Percentiles rank a stretch among this genome's conserved stretches.
Conservation (phyloP, 2,797 vertebrate species). For the Hypotaenidia philippensis region DNA sequence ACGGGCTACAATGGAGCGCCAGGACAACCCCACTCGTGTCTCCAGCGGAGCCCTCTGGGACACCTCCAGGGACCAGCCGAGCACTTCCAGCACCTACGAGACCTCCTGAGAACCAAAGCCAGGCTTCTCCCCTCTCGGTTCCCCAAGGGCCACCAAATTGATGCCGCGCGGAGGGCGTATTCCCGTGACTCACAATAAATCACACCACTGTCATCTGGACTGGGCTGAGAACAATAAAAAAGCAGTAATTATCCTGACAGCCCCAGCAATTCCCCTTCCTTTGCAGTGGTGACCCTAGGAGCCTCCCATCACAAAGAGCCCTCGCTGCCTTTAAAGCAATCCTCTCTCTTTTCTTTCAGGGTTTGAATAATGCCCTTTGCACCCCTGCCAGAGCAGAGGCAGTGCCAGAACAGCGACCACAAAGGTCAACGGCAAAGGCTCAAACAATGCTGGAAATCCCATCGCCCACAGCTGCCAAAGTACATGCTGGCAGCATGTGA, state of each 20-base stretch:
- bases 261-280: conserved; percentile 39
- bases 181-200: background rate
- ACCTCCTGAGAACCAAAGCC: background rate
- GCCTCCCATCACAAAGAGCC: background rate
- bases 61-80: accelerated
- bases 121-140: background rate
- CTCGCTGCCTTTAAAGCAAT: conserved; percentile 15
- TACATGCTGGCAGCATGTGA: background rate
- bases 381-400: conserved; percentile 31
- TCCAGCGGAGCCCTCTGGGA: background rate
- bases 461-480: background rate
- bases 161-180: background rate
- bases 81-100: background rate
- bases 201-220: background rate
- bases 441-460: conserved; percentile 57
- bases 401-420: background rate
- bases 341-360: background rate
- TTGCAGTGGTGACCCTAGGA: background rate
- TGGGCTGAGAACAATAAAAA: conserved; percentile 20
- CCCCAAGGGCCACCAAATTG: background rate
- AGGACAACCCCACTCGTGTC: background rate
- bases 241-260: conserved; percentile 40
- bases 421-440: conserved; percentile 3
- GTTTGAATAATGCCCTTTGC: conserved; percentile 47
- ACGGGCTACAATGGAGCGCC: background rate